phyloP scores from a whole-genome alignment of 1,140 invertebrate genomes.

The Drosophila mojavensis region DNA sequence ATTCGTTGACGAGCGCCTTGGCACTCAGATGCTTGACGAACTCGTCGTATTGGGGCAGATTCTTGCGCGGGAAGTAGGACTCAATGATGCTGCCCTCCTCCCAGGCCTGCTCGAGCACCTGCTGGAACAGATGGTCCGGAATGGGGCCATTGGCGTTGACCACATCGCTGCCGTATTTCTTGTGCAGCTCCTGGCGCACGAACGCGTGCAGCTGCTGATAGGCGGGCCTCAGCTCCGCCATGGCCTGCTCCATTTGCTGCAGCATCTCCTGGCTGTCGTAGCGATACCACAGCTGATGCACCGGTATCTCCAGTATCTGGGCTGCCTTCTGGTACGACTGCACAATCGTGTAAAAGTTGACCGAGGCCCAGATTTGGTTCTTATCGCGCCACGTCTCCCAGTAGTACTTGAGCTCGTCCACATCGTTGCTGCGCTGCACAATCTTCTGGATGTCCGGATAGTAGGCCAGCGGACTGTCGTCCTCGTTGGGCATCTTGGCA shows the following conservation, averaged over 20 bases:
- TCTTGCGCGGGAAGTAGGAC: constrained; percentile 58
- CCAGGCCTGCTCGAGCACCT: constrained; percentile 78
- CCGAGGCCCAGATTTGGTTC: constrained; percentile 74
- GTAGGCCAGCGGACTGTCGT: constrained; percentile 71
- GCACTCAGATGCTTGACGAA: constrained; percentile 62
- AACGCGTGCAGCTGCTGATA: constrained; percentile 95
- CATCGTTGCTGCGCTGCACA: constrained; percentile 65
- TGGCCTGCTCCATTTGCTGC: constrained; percentile 85
- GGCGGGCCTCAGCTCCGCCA: constrained; percentile 89
- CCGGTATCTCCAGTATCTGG: constrained; percentile 67
- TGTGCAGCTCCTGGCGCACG: constrained; percentile 89
- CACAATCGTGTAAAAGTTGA: constrained; percentile 77
- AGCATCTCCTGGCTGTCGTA: constrained; percentile 86
- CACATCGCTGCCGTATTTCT: constrained; percentile 89
- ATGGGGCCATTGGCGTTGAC: constrained; percentile 90
- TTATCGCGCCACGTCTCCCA: constrained; percentile 80
- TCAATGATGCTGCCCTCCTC: constrained; percentile 74
- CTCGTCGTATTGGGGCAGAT: constrained; percentile 69
- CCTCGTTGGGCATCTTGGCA: constrained; percentile 74
- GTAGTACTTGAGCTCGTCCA: constrained; percentile 76
- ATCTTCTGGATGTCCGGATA: constrained; percentile 79
- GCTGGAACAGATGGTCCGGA: constrained; percentile 92
- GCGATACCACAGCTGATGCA: constrained; percentile 75
- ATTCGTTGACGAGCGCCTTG: constrained; percentile 63
- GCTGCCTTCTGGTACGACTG: constrained; percentile 73